Base-by-base conservation (phyloP, 1,140 invertebrate species). In the Drosophila takahashii region DNA sequence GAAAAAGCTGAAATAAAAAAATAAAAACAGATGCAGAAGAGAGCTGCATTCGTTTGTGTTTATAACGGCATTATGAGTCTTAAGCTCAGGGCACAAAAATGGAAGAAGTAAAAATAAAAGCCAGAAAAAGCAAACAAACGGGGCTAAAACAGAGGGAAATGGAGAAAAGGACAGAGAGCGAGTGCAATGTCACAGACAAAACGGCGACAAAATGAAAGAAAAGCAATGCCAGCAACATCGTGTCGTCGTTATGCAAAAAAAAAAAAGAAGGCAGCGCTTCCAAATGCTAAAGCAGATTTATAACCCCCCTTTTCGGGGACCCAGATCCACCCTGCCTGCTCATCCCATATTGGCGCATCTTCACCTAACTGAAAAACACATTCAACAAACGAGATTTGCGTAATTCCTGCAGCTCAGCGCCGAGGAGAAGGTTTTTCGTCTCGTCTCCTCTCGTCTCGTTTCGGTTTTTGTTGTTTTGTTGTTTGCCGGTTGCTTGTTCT, bases 321-420 rank as follows among this genome's bases (percentile, higher is more conserved):
- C 7, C 32, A 41, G 22, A 45, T 13, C 44, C 57, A n/a, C 15
- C 37, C 36, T 10, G 39, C 37, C 36, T 10, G 39, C 65, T 48
- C 77, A 69, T 75, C 61, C 72, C 70, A 76, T 65, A 85, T 76
- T 79, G 79, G 62, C 79, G 84, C 84, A 87, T 87, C 84, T 89
- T 84, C 79, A 89, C 72, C 84, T 86, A 86, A 84, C 84, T 89
- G 85, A 89, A 89, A 76, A 84, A 84, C 84, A 89, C 84, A 89
- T 89, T 89, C 84, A 90, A 90, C 84, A 89, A 89, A 89, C 84
- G 84, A 89, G 84, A 89, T 89, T 89, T 89, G 84, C 84, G 84
- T 89, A 89, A 89, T 89, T 89, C 84, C 84, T 89, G 79, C 85
- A 89, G 83, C 79, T 87, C 78, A 80, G 78, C 69, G 79, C 39